Conservation (phyloP, 2,113 vertebrate species). For the Nerophis ophidion region DNA sequence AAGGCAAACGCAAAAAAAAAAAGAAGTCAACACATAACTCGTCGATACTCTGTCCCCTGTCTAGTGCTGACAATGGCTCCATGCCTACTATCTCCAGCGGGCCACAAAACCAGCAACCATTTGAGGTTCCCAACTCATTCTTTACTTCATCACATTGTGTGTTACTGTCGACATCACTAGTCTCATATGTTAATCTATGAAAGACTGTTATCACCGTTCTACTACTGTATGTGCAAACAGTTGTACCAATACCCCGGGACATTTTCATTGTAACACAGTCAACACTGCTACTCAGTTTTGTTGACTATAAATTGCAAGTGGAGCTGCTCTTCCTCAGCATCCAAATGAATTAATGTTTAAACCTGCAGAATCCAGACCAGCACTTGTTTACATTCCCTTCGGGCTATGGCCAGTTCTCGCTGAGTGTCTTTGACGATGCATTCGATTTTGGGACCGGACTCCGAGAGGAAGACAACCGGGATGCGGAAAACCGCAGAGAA, state of each 20-base stretch:
- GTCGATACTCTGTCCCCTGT: conserved; percentile 41
- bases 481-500: conserved; percentile 82
- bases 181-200: background rate
- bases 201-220: background rate
- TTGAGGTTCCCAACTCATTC: conserved; percentile 76
- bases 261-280: background rate
- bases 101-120: conserved; percentile 81
- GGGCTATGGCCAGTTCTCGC: conserved; percentile 86
- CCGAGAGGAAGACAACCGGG: conserved; percentile 77
- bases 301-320: background rate
- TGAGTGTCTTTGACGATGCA: conserved; percentile 87
- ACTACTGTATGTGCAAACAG: too few relatives aligned
- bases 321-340: background rate
- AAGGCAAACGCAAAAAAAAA: background rate
- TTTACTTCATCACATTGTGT: conserved; percentile 16
- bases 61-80: conserved; percentile 81
- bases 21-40: conserved; percentile 19
- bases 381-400: conserved; percentile 86
- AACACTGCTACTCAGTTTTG: background rate
- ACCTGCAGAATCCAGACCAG: conserved; percentile 75
- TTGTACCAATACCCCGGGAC: too few relatives aligned
- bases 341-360: conserved; percentile 8
- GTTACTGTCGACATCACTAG: background rate
- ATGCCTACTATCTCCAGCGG: conserved; percentile 72
- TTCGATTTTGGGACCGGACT: conserved; percentile 80